phyloP scores from a whole-genome alignment of 2,888 invertebrate species.

The Atherix ibis region DNA sequence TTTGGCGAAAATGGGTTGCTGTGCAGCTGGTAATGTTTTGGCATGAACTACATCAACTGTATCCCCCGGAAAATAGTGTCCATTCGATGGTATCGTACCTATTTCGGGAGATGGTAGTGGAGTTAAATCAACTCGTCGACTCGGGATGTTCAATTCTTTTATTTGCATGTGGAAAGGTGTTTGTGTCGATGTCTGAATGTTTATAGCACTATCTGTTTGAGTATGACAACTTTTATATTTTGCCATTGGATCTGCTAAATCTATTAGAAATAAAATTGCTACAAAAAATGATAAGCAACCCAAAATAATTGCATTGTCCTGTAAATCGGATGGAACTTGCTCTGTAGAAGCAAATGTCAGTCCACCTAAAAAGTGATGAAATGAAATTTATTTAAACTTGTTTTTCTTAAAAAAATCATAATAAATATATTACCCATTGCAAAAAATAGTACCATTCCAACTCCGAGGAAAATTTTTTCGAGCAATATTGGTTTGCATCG shows the following conservation, averaged over 20 bases:
- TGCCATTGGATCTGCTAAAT: conserved; percentile 13
- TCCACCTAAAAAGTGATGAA: conserved; percentile 13
- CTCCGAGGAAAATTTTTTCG: conserved; percentile 15
- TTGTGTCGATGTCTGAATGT: conserved; percentile 8
- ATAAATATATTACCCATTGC: conserved; percentile 14
- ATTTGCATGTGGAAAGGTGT: neutral
- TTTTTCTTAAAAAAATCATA: neutral
- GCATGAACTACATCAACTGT: conserved; percentile 13
- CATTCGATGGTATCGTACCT: conserved; percentile 8
- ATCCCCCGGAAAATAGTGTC: conserved; percentile 11
- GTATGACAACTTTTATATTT: conserved; percentile 8
- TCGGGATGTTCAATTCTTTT: conserved; percentile 5
- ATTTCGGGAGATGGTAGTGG: conserved; percentile 9
- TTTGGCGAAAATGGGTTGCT: conserved; percentile 13
- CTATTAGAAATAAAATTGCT: conserved; percentile 13
- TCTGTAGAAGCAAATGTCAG: conserved; percentile 14
- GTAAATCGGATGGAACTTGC: conserved; percentile 13
- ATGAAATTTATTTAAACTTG: neutral
- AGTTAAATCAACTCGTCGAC: conserved; percentile 2
- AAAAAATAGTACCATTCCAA: conserved; percentile 15
- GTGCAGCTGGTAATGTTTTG: conserved; percentile 10
- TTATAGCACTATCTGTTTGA: conserved; percentile 13
- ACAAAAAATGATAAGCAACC: conserved; percentile 15
- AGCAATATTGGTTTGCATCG: conserved; percentile 12
- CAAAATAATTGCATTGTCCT: conserved; percentile 15